Evolutionary conservation across 2,113 vertebrate genomes (phyloP).

Genomic region (Paracanthobrama guichenoti): DNA sequence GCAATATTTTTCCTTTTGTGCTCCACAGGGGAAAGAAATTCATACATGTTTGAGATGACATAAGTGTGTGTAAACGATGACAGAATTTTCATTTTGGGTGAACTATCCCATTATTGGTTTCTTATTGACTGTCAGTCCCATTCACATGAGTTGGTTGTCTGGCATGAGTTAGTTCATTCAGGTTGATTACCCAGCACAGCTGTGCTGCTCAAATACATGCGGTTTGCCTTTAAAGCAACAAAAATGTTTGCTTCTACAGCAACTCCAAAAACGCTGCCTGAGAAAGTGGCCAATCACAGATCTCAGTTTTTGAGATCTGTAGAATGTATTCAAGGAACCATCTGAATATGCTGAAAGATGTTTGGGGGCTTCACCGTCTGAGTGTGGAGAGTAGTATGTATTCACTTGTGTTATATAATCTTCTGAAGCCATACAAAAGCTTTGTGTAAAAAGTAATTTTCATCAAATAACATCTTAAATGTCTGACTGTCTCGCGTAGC

Average conservation of each 20-base stretch:
- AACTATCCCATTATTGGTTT: conserved; percentile 16
- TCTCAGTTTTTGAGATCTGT: neutral
- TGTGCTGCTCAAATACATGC: conserved; percentile 6
- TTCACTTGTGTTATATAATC: neutral
- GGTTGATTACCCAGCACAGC: conserved; percentile 11
- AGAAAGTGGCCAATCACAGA: neutral
- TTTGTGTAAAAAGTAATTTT: neutral
- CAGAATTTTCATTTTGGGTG: conserved; percentile 24
- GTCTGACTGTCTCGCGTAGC: too few relatives aligned
- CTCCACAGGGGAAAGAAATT: neutral
- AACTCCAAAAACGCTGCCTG: neutral
- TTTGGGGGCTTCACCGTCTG: neutral
- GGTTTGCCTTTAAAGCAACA: neutral
- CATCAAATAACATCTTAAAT: neutral
- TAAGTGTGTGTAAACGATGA: conserved; percentile 10
- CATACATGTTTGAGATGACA: neutral
- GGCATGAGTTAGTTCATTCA: conserved; percentile 4
- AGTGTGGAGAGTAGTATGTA: neutral
- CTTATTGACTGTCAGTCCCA: neutral
- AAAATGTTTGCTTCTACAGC: neutral
- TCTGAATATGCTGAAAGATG: conserved; percentile 6
- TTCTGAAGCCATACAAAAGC: neutral
- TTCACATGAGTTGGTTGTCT: neutral
- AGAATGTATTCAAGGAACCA: neutral
- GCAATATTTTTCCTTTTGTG: conserved; percentile 20